Evolutionary conservation across 2,113 vertebrate species (phyloP).

Genomic region (Microcebus griseorufus): DNA sequence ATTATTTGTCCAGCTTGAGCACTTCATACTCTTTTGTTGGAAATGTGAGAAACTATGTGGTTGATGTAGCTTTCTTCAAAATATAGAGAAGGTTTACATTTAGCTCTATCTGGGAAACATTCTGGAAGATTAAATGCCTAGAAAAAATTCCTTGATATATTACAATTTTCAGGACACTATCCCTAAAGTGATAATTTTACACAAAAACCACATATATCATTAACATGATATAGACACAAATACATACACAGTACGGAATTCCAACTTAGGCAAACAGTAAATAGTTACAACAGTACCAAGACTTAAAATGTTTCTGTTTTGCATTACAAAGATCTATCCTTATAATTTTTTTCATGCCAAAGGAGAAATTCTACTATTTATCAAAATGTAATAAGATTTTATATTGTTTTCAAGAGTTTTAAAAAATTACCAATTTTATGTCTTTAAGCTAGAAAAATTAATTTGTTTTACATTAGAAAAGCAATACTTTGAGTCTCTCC

Average conservation of each 20-base stretch:
- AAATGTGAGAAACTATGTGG: not conserved
- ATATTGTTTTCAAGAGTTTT: not conserved
- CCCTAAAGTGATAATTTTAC: slow-evolving; percentile 24
- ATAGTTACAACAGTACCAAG: not conserved
- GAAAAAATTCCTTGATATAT: slow-evolving; percentile 42
- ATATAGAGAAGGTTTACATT: not conserved
- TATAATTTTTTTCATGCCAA: slow-evolving; percentile 38
- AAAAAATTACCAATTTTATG: slow-evolving; percentile 57
- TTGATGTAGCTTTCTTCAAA: slow-evolving; percentile 5
- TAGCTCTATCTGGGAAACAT: not conserved
- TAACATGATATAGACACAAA: not conserved
- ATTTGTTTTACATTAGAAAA: not conserved
- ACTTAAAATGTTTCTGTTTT: not conserved
- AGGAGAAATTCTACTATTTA: slow-evolving; percentile 29
- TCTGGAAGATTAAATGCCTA: slow-evolving; percentile 24
- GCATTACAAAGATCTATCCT: not conserved
- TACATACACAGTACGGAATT: not conserved
- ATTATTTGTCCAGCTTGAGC: not conserved
- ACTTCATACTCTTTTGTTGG: not conserved
- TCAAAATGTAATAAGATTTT: slow-evolving; percentile 23
- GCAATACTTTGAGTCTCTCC: not conserved
- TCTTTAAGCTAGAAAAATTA: slow-evolving; percentile 60
- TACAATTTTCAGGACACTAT: not conserved
- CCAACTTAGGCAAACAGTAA: not conserved
- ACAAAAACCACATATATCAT: not conserved